phyloP scores from a whole-genome alignment of 1,140 invertebrate species.

The Euwallacea similis region DNA sequence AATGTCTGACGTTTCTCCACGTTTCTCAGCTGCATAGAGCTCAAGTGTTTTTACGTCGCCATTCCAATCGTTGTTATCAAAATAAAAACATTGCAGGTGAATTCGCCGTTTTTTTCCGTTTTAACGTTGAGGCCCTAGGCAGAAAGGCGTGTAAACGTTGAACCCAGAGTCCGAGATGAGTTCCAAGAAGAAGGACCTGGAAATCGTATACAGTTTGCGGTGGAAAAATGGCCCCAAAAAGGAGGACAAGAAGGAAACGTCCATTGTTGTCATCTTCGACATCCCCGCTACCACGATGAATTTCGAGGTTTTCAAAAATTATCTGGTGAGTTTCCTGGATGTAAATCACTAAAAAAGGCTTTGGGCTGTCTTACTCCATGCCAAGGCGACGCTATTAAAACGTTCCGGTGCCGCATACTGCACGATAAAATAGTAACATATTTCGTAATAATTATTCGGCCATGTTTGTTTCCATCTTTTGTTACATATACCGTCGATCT shows the following conservation, averaged over 20 bases:
- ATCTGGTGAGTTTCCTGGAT: conserved; percentile 47
- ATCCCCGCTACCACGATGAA: conserved; percentile 50
- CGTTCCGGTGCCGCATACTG: too few species aligned
- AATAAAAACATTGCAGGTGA: conserved; percentile 6
- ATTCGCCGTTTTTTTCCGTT: neutral
- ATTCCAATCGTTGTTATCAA: neutral
- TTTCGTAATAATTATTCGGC: too few species aligned
- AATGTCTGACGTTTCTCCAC: too few species aligned
- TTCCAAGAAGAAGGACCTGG: conserved; percentile 47
- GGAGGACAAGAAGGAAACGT: conserved; percentile 46
- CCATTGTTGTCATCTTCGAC: conserved; percentile 52
- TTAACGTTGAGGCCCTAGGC: too few species aligned
- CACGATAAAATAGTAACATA: too few species aligned
- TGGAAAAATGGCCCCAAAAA: conserved; percentile 51
- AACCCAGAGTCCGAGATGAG: conserved; percentile 37
- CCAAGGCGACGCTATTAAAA: too few species aligned
- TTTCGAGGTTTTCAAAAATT: conserved; percentile 53
- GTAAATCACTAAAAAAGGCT: neutral
- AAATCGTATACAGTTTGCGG: conserved; percentile 52
- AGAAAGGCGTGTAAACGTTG: too few species aligned
- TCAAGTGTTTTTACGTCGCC: too few species aligned
- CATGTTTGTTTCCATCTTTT: too few species aligned
- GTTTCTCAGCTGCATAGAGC: too few species aligned
- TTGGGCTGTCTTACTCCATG: too few species aligned
- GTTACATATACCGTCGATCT: too few species aligned